Conservation (phyloP, 2,113 vertebrate genomes). For the Salvelinus namaycush region DNA sequence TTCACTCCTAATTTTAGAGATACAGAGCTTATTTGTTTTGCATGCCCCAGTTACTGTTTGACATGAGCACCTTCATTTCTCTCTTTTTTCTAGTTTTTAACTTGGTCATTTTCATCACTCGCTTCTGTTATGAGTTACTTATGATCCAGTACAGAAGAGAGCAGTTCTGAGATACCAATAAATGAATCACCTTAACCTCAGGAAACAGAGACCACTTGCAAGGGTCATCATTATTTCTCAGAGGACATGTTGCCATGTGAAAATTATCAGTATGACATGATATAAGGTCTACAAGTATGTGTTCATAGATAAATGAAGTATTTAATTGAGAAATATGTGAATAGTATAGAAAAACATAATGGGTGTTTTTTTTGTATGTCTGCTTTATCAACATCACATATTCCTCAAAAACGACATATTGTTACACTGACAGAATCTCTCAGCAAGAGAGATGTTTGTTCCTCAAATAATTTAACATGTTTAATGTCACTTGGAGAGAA, state of each 20-base stretch:
- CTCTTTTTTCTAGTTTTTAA: neutral
- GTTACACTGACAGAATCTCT: neutral
- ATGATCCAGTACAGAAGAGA: conserved; percentile 9
- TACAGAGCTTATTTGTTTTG: neutral
- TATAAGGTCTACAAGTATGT: neutral
- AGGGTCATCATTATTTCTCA: neutral
- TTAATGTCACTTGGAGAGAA: neutral
- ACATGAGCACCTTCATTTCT: neutral
- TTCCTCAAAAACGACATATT: neutral
- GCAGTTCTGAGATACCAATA: conserved; percentile 1
- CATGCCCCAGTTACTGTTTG: neutral
- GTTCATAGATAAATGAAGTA: neutral
- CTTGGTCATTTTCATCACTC: neutral
- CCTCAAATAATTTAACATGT: neutral
- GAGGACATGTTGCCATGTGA: neutral
- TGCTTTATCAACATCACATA: neutral
- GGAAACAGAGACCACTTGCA: no score
- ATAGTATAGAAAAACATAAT: neutral
- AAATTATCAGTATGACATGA: no score
- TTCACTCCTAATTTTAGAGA: neutral
- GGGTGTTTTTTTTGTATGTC: neutral
- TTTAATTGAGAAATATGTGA: neutral
- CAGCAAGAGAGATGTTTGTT: neutral
- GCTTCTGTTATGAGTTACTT: conserved; percentile 2
- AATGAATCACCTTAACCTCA: neutral